Conservation (phyloP, 2,113 vertebrate species). For the Pluvialis apricaria region DNA sequence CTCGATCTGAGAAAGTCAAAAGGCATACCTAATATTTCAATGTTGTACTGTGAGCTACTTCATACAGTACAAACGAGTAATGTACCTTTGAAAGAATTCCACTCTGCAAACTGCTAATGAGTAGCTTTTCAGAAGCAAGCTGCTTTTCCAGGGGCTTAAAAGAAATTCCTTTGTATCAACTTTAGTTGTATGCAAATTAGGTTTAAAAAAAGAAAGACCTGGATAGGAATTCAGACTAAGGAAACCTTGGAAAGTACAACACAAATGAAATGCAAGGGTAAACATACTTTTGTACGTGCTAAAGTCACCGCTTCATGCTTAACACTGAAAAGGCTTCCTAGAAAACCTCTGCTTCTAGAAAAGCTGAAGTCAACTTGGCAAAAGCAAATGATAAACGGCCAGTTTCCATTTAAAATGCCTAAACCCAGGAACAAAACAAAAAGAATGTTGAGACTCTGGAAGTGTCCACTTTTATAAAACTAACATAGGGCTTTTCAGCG, state of each 20-base stretch:
- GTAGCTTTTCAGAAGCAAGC: conserved; percentile 45
- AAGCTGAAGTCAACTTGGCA: conserved; percentile 35
- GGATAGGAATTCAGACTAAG: not conserved
- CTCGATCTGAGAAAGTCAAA: conserved; percentile 40
- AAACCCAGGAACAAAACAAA: conserved; percentile 27
- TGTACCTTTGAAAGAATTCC: conserved; percentile 31
- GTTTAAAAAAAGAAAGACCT: conserved; percentile 32
- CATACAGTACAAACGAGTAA: conserved; percentile 19
- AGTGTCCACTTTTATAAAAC: not conserved
- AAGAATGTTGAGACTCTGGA: not conserved
- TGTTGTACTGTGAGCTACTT: conserved; percentile 20
- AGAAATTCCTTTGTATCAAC: conserved; percentile 52
- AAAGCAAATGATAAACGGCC: conserved; percentile 14
- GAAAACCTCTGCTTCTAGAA: conserved; percentile 52
- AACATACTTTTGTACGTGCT: conserved; percentile 31
- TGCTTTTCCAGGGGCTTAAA: conserved; percentile 38
- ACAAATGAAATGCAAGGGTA: conserved; percentile 3
- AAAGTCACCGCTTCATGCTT: not conserved
- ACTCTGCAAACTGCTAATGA: conserved; percentile 43
- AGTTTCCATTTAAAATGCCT: conserved; percentile 43
- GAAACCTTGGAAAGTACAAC: conserved; percentile 6
- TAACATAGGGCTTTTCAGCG: not conserved
- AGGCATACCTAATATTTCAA: conserved; percentile 27
- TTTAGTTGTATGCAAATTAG: conserved; percentile 38
- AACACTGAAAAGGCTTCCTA: conserved; percentile 11